A percentile compares a stretch with the other conserved stretches of the same genome.
Conservation (phyloP, 2,888 invertebrate species). For the Embidobia sp. region DNA sequence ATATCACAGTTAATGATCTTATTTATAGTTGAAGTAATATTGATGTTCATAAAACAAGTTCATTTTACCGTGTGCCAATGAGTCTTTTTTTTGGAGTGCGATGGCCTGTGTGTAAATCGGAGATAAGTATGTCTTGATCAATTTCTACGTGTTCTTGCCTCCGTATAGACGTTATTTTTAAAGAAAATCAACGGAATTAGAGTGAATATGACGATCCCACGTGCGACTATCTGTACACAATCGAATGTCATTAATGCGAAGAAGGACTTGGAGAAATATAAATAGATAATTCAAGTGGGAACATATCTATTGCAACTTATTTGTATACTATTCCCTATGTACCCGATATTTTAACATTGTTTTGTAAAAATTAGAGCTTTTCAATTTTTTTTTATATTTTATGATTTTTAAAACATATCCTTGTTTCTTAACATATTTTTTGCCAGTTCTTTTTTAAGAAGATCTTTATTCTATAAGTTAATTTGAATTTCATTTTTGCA, state of each 20-base stretch:
- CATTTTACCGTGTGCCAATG: constrained; percentile 60
- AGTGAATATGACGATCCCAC: constrained; percentile 66
- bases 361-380: no score
- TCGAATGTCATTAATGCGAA: constrained; percentile 69
- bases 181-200: constrained; percentile 65
- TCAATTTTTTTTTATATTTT: no score
- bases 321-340: no score
- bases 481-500: no score
- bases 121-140: constrained; percentile 68
- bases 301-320: not conserved
- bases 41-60: constrained; percentile 62
- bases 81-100: constrained; percentile 46
- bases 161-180: constrained; percentile 74
- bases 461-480: no score
- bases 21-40: constrained; percentile 61
- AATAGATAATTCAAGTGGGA: constrained; percentile 71
- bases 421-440: no score
- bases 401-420: no score
- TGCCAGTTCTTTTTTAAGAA: no score
- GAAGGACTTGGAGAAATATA: constrained; percentile 69
- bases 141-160: constrained; percentile 71
- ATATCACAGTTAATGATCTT: constrained; percentile 59
- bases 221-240: constrained; percentile 70
- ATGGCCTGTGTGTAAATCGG: constrained; percentile 62
- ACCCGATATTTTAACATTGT: no score